Base-by-base conservation (phyloP, 2,797 vertebrate genomes). In the Tenualosa thibaudeaui region DNA sequence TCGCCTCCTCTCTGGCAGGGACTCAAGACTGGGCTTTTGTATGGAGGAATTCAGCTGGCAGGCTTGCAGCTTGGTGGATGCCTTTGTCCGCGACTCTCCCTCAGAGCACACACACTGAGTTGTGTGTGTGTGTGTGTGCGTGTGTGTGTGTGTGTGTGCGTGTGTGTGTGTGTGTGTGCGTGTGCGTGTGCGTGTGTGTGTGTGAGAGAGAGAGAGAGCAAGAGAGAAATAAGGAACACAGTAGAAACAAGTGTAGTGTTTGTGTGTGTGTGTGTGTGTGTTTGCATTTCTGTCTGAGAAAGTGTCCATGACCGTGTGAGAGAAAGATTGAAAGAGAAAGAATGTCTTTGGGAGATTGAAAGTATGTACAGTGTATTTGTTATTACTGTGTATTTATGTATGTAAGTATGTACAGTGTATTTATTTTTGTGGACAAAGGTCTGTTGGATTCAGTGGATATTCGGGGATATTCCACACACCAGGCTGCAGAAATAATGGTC, bases 21-120 rank as follows among this genome's bases (percentile, higher is more conserved):
- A 86, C 83, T 88, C 87, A 90, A 88, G 82, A 81, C 40, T 83
- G 58, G 82, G 54, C 83, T 87, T 90, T 92, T 92, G 89, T 92
- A 84, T 91, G 83, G 46, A 87, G 89, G 84, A 86, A 83, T 91
- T 86, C 86, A 82, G 87, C 78, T 81, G 68, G 68, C 31, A 10
- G 68, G 68, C 68, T 37, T 10, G 5, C 31, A 40, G 37, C 31
- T 43, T 75, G 68, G 68, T 43, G 68, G 31, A 75, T 75, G 68
- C 68, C 68, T 75, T 75, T 75, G 68, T 75, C 68, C 68, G 40
- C 68, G 4, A 40, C 68, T 75, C 31, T 75, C 68, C 68, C 68
- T 75, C 31, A 40, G 68, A 75, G 56, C 46, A 49, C 56, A 58
- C 56, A 58, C 15, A 58, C 56, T 58, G 56, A n/a, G 56, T 75